Conservation (phyloP, 2,888 invertebrate species). For the Latheticus oryzae region DNA sequence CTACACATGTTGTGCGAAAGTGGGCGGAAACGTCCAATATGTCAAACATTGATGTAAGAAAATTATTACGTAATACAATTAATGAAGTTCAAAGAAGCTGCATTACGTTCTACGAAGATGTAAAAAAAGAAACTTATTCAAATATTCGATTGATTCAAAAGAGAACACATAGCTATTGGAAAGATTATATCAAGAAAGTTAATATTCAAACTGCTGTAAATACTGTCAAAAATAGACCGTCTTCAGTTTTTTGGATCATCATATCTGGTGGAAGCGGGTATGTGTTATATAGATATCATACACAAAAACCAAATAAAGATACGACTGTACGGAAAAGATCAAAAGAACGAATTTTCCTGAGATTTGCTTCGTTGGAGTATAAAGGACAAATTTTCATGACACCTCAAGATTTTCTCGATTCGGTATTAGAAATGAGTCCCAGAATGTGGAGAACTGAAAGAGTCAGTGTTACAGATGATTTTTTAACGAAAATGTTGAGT, state of each 20-base stretch:
- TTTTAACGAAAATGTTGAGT: constrained; percentile 79
- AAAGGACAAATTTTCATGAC: constrained; percentile 95
- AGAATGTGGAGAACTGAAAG: constrained; percentile 82
- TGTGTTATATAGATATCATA: not conserved
- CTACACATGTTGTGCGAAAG: constrained; percentile 4
- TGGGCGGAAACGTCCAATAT: not conserved
- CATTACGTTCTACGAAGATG: no score
- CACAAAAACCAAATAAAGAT: not conserved
- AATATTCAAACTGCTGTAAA: no score
- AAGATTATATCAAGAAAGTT: no score
- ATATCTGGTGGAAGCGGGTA: not conserved
- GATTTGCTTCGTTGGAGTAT: constrained; percentile 91
- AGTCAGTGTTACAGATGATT: constrained; percentile 71
- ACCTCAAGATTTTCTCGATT: constrained; percentile 94
- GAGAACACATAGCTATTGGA: no score
- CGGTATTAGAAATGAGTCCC: constrained; percentile 90
- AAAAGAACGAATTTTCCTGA: constrained; percentile 83
- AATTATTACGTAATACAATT: not conserved
- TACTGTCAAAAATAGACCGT: no score
- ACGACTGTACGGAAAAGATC: not conserved
- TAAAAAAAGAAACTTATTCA: no score
- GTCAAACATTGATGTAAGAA: not conserved
- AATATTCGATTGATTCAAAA: no score
- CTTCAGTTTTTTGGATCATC: no score
- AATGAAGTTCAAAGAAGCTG: not conserved